These are phyloP conservation scores for Numenius arquata DNA, from an alignment of 2,113 vertebrate genomes.

Conservation along the genomic window DNA sequence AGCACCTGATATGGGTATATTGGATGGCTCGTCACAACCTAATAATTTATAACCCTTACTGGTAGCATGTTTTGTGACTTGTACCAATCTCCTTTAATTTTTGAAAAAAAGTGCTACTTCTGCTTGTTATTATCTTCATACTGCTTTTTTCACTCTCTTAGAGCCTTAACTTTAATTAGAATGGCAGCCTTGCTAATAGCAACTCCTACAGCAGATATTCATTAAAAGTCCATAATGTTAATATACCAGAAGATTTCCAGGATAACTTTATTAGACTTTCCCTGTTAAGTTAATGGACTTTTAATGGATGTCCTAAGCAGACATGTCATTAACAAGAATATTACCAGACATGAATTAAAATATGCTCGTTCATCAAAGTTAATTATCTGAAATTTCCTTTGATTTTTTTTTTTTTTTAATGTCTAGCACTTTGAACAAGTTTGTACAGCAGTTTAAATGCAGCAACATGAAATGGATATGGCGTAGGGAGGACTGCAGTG, in stretches of 20 bases:
- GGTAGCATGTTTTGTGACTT: neutral
- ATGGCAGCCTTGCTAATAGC: conserved; percentile 65
- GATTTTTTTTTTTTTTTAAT: conserved; percentile 50
- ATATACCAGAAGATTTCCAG: conserved; percentile 77
- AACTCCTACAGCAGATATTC: conserved; percentile 72
- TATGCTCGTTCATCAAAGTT: conserved; percentile 71
- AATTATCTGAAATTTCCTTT: conserved; percentile 71
- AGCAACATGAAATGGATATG: conserved; percentile 42
- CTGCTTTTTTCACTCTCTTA: neutral
- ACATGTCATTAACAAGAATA: conserved; percentile 74
- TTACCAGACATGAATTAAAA: conserved; percentile 72
- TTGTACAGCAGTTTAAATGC: conserved; percentile 55
- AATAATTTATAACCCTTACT: neutral
- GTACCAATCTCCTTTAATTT: neutral
- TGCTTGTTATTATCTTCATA: conserved; percentile 45
- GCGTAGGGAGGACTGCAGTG: neutral
- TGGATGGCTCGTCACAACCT: neutral
- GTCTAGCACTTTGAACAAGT: conserved; percentile 61
- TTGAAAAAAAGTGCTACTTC: neutral
- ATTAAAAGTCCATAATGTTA: conserved; percentile 75
- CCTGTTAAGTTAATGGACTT: conserved; percentile 77
- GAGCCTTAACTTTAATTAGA: conserved; percentile 63
- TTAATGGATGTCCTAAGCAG: conserved; percentile 78
- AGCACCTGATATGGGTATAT: neutral
- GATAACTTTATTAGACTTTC: conserved; percentile 75